These are phyloP conservation scores for Vireo altiloquus DNA, from an alignment of 2,113 vertebrate genomes.

Conservation along the genomic window DNA sequence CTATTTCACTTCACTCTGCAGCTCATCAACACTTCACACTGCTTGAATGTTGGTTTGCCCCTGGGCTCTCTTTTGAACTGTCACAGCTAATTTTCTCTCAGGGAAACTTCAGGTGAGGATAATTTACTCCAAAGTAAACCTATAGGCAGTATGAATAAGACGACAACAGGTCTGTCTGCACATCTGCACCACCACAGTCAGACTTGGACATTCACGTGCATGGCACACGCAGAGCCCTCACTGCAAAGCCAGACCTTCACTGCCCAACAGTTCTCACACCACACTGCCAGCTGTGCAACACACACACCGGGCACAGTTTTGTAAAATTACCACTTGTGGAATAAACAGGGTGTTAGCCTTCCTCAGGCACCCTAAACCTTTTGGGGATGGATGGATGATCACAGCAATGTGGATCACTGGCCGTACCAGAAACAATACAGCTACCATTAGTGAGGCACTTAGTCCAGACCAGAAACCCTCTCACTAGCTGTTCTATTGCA, in stretches of 20 bases:
- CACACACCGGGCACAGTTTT: neutral
- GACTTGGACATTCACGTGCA: rapidly evolving
- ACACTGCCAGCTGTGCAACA: neutral
- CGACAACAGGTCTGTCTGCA: neutral
- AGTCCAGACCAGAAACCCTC: neutral
- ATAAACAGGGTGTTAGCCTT: neutral
- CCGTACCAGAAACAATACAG: neutral
- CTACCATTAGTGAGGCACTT: neutral
- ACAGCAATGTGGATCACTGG: neutral
- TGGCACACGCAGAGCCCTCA: neutral
- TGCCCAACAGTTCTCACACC: neutral
- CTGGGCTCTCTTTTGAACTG: conserved; percentile 12
- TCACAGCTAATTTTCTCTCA: neutral
- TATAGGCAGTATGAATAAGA: neutral
- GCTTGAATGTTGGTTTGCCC: neutral
- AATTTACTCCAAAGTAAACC: neutral
- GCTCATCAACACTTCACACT: neutral
- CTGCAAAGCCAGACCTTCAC: neutral
- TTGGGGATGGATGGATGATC: neutral
- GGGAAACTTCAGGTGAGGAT: neutral
- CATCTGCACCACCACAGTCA: neutral
- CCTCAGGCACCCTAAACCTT: neutral
- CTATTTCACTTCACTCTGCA: neutral
- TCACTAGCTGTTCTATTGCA: neutral
- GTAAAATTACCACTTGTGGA: neutral